Base-by-base conservation (phyloP, 2,888 invertebrate genomes). In the Drosophila borborema region DNA sequence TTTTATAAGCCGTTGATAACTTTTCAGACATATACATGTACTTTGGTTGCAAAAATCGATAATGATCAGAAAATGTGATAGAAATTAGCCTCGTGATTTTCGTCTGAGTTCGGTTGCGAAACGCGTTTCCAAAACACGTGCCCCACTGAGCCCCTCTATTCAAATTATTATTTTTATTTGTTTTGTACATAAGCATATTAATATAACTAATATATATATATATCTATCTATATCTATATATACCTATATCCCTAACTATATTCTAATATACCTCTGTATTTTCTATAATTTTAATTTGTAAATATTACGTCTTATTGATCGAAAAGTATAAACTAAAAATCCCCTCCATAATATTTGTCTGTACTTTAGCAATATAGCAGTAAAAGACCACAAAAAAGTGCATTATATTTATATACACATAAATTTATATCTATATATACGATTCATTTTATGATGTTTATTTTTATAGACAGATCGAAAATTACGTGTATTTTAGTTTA, bases 11-110 rank as follows among this genome's bases (percentile, higher is more conserved):
- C 73, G 69, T 66, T 77, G 72, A 79, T 68, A 76, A 74, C 84
- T 89, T 75, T 69, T 71, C 80, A 70, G 61, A 59, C 55, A 45
- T 43, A 31, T 41, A 49, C 16, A 53, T 34, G 53, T 18, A 23
- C 46, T 65, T 67, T 73, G 56, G 38, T 62, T 64, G 63, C 76
- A 59, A 58, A 31, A 55, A 51, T 49, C 34, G 36, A 48, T 12
- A 58, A 55, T 28, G 66, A 51, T 51, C 34, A 2, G 38, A 74
- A 81, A 75, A 77, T 85, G 85, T 89, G 85, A 86, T 89, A 86
- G 66, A 56, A 77, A 72, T 70, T 67, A 68, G 74, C 72, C 70
- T 84, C 81, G 64, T 66, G 81, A 62, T 63, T 48, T 73, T 51
- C 53, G 64, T 67, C 66, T 76, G 61, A 71, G 61, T 69, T 77